Conservation (phyloP, 2,113 vertebrate species). For the Malurus cyaneus region DNA sequence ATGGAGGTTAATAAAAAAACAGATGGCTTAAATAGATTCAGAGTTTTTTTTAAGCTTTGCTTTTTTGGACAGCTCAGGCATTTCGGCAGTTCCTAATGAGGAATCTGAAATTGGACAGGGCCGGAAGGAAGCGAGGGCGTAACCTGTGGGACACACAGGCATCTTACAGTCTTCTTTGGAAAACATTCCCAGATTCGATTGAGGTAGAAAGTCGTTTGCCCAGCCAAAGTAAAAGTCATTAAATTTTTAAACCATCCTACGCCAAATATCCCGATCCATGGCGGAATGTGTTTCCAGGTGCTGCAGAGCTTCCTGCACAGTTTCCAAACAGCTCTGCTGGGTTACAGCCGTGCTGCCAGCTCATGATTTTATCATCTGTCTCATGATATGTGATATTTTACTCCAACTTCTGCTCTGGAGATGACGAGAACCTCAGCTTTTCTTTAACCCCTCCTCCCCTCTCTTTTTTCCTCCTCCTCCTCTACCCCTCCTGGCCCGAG, state of each 20-base stretch:
- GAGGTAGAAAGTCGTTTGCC: not conserved
- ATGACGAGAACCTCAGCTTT: constrained; percentile 8
- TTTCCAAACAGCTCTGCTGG: not conserved
- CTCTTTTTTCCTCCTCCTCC: not conserved
- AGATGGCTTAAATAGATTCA: not conserved
- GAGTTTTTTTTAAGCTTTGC: not conserved
- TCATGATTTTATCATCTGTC: constrained; percentile 36
- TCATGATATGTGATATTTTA: constrained; percentile 25
- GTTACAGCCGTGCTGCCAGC: not conserved
- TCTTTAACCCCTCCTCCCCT: not conserved
- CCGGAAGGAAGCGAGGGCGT: constrained; percentile 41
- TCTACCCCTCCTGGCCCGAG: not conserved
- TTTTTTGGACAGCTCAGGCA: not conserved
- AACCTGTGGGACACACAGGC: constrained; percentile 24
- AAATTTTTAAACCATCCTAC: not conserved
- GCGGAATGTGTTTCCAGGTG: not conserved
- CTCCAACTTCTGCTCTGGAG: not conserved
- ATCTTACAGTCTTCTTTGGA: constrained; percentile 28
- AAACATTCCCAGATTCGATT: constrained; percentile 15
- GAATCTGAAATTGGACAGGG: not conserved
- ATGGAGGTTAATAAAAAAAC: not conserved
- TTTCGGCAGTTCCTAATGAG: constrained; percentile 1
- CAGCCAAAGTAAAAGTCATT: not conserved
- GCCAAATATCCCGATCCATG: not conserved
- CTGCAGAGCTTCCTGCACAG: not conserved